These are phyloP conservation scores for Scaptomyza hsui DNA, from an alignment of 1,140 invertebrate species.

Conservation along the genomic window DNA sequence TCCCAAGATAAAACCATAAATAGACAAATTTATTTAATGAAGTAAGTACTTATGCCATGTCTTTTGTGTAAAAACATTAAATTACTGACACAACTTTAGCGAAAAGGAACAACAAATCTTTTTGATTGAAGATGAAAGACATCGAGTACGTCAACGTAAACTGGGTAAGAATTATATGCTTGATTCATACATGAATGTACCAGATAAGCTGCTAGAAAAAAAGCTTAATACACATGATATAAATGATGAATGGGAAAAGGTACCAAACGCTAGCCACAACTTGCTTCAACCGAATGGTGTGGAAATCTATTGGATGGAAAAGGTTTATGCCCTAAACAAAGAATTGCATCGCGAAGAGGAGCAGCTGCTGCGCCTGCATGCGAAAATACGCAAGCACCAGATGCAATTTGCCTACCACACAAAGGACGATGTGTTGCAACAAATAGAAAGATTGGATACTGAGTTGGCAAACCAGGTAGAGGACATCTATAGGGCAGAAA, in stretches of 20 bases:
- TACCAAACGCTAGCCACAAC: background rate
- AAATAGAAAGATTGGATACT: conserved; percentile 84
- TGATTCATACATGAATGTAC: conserved; percentile 89
- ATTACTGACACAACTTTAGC: conserved; percentile 82
- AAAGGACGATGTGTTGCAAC: conserved; percentile 81
- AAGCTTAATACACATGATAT: conserved; percentile 13
- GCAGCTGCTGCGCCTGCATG: conserved; percentile 87
- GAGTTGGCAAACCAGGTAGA: conserved; percentile 85
- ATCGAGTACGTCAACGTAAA: conserved; percentile 88
- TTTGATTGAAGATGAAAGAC: conserved; percentile 90
- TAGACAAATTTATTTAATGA: conserved; percentile 88
- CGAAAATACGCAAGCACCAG: conserved; percentile 88
- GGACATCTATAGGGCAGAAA: conserved; percentile 87
- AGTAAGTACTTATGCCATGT: conserved; percentile 81
- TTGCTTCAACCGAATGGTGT: conserved; percentile 58
- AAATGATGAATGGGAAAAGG: conserved; percentile 59
- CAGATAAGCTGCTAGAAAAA: conserved; percentile 84
- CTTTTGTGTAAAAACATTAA: background rate
- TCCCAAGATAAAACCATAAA: conserved; percentile 93
- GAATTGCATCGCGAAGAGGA: conserved; percentile 89
- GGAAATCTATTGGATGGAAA: conserved; percentile 88
- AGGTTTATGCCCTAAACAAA: conserved; percentile 89
- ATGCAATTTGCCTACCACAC: conserved; percentile 86
- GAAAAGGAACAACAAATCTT: conserved; percentile 92
- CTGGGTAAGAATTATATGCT: conserved; percentile 92